These are phyloP conservation scores for Lepidochitona cinerea DNA, from an alignment of 2,888 invertebrate genomes.

Conservation along the genomic window DNA sequence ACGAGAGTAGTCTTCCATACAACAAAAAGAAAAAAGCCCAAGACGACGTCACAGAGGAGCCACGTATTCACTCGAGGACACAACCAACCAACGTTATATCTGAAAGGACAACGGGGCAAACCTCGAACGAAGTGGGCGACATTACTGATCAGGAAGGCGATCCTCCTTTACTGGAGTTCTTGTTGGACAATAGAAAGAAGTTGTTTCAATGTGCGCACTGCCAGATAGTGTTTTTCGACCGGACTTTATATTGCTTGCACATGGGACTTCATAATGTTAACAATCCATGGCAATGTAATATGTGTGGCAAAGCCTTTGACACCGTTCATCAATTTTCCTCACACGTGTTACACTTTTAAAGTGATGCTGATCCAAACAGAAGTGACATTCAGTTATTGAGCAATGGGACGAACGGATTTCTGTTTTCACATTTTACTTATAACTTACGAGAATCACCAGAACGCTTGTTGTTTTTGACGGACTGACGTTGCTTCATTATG, in stretches of 20 bases:
- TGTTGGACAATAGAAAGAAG: slow-evolving; percentile 2
- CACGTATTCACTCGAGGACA: neutral
- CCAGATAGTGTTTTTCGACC: slow-evolving; percentile 94
- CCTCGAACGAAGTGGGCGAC: neutral
- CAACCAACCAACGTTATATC: neutral
- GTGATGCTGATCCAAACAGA: no score
- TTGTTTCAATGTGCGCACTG: slow-evolving; percentile 83
- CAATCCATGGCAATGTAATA: slow-evolving; percentile 98
- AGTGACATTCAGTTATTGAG: no score
- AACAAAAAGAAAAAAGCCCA: neutral
- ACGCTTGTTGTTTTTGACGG: no score
- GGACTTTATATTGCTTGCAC: slow-evolving; percentile 95
- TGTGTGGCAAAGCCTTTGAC: slow-evolving; percentile 94
- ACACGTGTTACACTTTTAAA: slow-evolving; percentile 56
- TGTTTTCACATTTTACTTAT: no score
- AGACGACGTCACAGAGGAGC: neutral
- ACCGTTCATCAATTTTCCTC: slow-evolving; percentile 96
- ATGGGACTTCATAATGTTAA: slow-evolving; percentile 98
- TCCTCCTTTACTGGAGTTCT: neutral
- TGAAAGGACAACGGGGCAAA: neutral
- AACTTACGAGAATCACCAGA: no score
- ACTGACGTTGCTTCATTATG: no score
- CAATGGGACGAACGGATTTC: no score
- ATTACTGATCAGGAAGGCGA: neutral
- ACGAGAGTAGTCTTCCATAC: neutral